Evolutionary conservation across 2,113 vertebrate species (phyloP).

Genomic region (Ageneiosus marmoratus): DNA sequence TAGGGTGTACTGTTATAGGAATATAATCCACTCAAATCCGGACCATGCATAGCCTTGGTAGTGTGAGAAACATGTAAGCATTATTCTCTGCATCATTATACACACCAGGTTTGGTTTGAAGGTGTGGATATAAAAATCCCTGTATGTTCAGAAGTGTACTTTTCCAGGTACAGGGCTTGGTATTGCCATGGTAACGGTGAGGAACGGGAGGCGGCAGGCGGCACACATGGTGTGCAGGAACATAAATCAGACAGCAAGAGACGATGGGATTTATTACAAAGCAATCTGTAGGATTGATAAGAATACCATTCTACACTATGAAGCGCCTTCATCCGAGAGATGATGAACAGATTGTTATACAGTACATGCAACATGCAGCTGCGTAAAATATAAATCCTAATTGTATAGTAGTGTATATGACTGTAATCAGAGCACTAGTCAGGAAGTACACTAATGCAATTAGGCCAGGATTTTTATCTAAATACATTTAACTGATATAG

Average conservation of each 20-base stretch:
- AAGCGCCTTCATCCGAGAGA: not conserved
- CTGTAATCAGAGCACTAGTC: not conserved
- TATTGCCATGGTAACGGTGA: constrained; percentile 76
- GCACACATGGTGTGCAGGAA: constrained; percentile 38
- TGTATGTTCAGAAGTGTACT: constrained; percentile 70
- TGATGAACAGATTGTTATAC: not conserved
- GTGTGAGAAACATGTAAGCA: not conserved
- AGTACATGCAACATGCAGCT: not conserved
- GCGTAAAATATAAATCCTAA: not conserved
- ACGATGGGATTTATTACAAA: constrained; percentile 53
- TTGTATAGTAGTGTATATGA: not conserved
- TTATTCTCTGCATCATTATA: not conserved
- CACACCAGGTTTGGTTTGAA: constrained; percentile 53
- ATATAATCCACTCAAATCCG: not conserved
- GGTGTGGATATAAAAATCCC: constrained; percentile 65
- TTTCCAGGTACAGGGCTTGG: constrained; percentile 79
- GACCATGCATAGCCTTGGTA: not conserved
- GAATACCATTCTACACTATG: not conserved
- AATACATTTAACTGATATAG: not conserved
- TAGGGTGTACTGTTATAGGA: not conserved
- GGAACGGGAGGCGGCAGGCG: constrained; percentile 49
- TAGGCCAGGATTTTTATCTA: not conserved
- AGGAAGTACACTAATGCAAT: not conserved
- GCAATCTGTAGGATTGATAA: constrained; percentile 6
- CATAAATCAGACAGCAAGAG: constrained; percentile 47